Conservation (phyloP, 2,113 vertebrate genomes). For the Grammomys dolichurus region DNA sequence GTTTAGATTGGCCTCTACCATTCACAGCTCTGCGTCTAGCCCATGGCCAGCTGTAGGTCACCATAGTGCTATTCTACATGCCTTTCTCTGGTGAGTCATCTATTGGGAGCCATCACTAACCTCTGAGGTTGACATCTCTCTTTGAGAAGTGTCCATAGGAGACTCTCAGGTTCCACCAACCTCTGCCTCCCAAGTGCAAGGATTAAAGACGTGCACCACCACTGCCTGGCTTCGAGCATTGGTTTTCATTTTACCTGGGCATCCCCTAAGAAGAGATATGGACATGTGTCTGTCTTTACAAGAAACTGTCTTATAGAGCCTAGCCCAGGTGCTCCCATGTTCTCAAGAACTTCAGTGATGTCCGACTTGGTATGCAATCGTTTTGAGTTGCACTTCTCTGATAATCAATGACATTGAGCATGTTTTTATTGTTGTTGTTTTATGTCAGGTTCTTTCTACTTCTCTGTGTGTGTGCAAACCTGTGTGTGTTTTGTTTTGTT, state of each 20-base stretch:
- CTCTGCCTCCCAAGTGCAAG: background rate
- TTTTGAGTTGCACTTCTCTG: background rate
- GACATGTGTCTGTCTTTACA: background rate
- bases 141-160: fast-evolving
- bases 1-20: background rate
- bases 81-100: background rate
- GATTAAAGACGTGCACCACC: background rate
- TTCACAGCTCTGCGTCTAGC: background rate
- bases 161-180: too few species aligned
- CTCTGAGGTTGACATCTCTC: background rate
- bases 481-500: fast-evolving
- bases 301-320: background rate
- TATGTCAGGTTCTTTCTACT: background rate
- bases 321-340: fast-evolving
- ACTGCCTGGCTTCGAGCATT: background rate
- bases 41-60: background rate
- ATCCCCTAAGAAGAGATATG: background rate
- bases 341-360: background rate
- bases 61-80: fast-evolving
- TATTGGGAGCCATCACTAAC: background rate
- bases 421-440: background rate
- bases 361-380: fast-evolving
- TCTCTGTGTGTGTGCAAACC: background rate
- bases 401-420: background rate
- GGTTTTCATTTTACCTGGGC: background rate